Evolutionary conservation across 2,113 vertebrate genomes (phyloP), one percentile per base, ranked within the genome.

Genomic region (Eubucco bourcierii): DNA sequence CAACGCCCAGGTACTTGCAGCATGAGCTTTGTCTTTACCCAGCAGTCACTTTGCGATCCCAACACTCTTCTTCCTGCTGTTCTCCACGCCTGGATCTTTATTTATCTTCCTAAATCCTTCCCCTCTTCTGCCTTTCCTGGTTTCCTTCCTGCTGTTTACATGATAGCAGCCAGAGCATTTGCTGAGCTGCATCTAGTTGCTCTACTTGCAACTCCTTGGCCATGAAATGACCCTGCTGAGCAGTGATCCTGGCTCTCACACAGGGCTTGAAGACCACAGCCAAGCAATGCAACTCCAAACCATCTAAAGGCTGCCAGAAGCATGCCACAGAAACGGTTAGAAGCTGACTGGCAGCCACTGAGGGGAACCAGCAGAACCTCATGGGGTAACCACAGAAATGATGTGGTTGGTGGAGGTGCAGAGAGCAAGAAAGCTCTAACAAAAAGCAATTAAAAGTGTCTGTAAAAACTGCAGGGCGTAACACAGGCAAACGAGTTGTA

Each of bases 81-180:
- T 84, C 33, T 82, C 34, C 80, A 6, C 60, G 55, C 17, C 75
- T 47, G 15, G 76, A 84, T 63, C 37, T 79, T 67, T 87, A 82
- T 93, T 95, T 82, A 53, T 47, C 18, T 34, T 80, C 41, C 53
- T 77, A 82, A 64, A 80, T 80, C 23, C 70, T 82, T 74, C 13
- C 25, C 12, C 46, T 71, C 46, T 80, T 78, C 31, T 44, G n/a
- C 60, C 12, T 87, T 37, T 80, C 29, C 61, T 73, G 71, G 27
- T 68, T 94, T 87, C 68, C 77, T 55, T 58, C 70, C 65, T 67
- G 33, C 68, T 85, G 68, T 94, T 96, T 94, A 96, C 47, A 58
- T 77, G 78, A 84, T 80, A 92, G 75, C 88, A 95, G 89, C 93
- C 93, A 96, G 81, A 93, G 85, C 29, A 53, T 92, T 85, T 92